These are phyloP conservation scores for Oegoconia quadripuncta DNA, from an alignment of 2,888 invertebrate genomes.

Conservation along the genomic window DNA sequence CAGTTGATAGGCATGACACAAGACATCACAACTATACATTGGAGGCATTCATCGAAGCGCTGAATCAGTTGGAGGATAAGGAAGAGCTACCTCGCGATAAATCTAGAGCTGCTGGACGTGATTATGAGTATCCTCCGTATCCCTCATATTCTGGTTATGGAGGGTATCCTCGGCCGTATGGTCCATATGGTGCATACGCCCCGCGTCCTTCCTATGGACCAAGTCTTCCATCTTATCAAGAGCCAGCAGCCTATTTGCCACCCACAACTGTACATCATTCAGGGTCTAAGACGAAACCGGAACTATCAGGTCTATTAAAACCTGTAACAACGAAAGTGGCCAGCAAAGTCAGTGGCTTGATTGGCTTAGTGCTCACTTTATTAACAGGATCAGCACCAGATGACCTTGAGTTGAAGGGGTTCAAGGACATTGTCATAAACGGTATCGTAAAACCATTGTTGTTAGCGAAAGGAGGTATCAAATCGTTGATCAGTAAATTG, in stretches of 20 bases:
- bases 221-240: constrained; percentile 10
- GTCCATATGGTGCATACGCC: constrained; percentile 23
- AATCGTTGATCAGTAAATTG: constrained; percentile 59
- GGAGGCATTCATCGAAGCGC: constrained; percentile 34
- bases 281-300: constrained; percentile 36
- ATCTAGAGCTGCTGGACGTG: constrained; percentile 24
- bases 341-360: constrained; percentile 51
- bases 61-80: constrained; percentile 34
- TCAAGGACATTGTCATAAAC: constrained; percentile 56
- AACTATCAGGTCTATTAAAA: constrained; percentile 41
- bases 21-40: constrained; percentile 29
- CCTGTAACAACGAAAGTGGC: constrained; percentile 49
- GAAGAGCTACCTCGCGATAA: constrained; percentile 23
- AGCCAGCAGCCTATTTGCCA: constrained; percentile 14
- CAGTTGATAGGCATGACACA: constrained; percentile 18
- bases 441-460: constrained; percentile 61
- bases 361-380: constrained; percentile 50
- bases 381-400: constrained; percentile 46
- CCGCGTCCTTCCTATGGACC: constrained; percentile 11
- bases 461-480: constrained; percentile 55
- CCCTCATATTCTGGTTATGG: constrained; percentile 12
- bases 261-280: constrained; percentile 17
- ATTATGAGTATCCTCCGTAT: constrained; percentile 10
- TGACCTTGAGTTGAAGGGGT: constrained; percentile 45
- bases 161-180: constrained; percentile 12